Evolutionary conservation across 2,113 vertebrate genomes (phyloP), one percentile per base, ranked within the genome.

Genomic region (Toxotes jaculatrix): DNA sequence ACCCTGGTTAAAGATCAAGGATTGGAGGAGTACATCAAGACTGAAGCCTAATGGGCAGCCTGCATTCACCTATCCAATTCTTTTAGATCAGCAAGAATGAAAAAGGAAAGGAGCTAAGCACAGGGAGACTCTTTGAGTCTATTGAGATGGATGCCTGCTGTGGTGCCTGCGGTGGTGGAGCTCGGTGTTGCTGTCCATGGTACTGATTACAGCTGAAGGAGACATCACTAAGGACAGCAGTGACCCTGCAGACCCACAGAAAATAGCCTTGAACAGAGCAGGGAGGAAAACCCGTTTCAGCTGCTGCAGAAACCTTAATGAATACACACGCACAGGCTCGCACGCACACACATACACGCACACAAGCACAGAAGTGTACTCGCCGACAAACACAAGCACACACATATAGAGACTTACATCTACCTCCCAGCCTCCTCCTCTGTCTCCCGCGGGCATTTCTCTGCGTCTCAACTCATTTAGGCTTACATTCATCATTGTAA

Each of bases 401-500:
- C 83, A 83, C 74, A 74, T 85, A 87, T 59, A 87, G 66, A 87
- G 88, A 86, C 90, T 90, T 89, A 87, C 89, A 91, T 92, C 91
- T 87, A 85, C 85, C 92, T 85, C 87, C 77, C 81, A 88, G 84
- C 83, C 84, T 88, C 79, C 85, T 89, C 91, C 85, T 88, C 89
- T 88, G 87, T 90, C 87, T 94, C 93, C 72, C 88, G 21, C 12
- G 68, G 90, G 94, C 92, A 95, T 94, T 94, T 94, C 93, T 95
- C 93, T 91, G 84, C 34, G 94, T 94, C 94, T 91, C 90, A 91
- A 88, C 91, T 94, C 92, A 95, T 95, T 95, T 94, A 94, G 92
- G 85, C 90, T 93, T 93, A 94, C 95, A 95, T 95, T 95, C 91
- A 95, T 95, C 95, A 95, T 88, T 92, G 92, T 94, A 93, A 90